A percentile compares a stretch with the other conserved stretches of the same genome.
Evolutionary conservation across 2,113 vertebrate genomes (phyloP).

Genomic region (Danionella cerebrum): DNA sequence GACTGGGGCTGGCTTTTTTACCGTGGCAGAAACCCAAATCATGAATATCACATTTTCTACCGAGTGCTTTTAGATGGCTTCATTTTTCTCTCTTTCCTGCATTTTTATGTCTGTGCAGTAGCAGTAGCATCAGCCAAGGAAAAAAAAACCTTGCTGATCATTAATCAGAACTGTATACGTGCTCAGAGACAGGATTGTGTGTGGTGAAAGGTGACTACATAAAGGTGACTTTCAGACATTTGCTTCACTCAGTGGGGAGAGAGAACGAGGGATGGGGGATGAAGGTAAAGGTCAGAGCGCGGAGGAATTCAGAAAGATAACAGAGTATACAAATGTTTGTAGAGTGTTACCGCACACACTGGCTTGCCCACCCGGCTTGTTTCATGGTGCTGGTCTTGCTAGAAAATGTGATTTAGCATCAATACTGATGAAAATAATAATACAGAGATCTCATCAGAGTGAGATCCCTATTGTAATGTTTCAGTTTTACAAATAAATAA

Average conservation of each 20-base stretch:
- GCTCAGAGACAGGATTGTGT: not conserved
- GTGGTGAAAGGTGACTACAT: constrained; percentile 7
- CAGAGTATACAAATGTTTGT: not conserved
- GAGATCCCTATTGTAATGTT: too few species aligned
- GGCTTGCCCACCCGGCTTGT: not conserved
- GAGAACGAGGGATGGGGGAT: not conserved
- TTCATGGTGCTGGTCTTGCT: too few species aligned
- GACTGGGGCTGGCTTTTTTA: constrained; percentile 42
- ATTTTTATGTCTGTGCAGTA: constrained; percentile 29
- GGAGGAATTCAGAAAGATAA: not conserved
- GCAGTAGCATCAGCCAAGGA: constrained; percentile 51
- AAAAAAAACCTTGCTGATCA: constrained; percentile 42
- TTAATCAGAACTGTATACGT: constrained; percentile 39
- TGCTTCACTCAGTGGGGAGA: not conserved
- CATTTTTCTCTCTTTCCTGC: constrained; percentile 45
- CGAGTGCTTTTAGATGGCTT: constrained; percentile 63
- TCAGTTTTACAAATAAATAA: too few species aligned
- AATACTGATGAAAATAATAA: too few species aligned
- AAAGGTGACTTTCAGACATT: constrained; percentile 30
- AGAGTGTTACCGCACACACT: not conserved
- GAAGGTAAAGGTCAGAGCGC: not conserved
- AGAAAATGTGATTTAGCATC: too few species aligned
- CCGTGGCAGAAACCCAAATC: constrained; percentile 53
- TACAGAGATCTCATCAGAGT: too few species aligned
- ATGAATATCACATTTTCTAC: constrained; percentile 63